Evolutionary conservation across 1,140 invertebrate species (phyloP).

Genomic region (Lutraria rhynchaena): DNA sequence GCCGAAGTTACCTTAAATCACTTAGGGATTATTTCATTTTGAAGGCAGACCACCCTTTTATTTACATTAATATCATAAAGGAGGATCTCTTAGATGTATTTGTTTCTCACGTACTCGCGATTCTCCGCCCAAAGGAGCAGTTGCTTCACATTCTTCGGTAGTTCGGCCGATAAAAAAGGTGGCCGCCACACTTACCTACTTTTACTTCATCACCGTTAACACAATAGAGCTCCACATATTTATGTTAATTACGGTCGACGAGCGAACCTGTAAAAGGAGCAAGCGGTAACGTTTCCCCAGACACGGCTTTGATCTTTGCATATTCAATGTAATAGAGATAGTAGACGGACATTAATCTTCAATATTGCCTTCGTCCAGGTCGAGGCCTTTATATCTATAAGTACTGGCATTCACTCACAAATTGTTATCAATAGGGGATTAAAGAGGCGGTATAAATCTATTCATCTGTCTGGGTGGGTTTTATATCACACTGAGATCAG

Average conservation of each 20-base stretch:
- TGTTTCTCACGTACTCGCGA: conserved; percentile 25
- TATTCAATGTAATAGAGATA: conserved; percentile 39
- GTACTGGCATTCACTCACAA: no score
- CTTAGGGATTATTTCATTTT: conserved; percentile 28
- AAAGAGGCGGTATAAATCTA: no score
- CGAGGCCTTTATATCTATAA: background rate
- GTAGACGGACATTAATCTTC: conserved; percentile 27
- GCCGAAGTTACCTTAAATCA: conserved; percentile 28
- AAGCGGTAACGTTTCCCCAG: conserved; percentile 9
- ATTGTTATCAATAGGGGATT: no score
- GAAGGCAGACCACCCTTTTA: conserved; percentile 32
- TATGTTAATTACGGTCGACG: no score
- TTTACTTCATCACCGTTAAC: no score
- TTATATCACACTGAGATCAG: no score
- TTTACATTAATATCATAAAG: conserved; percentile 27
- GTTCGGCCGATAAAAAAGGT: conserved; percentile 32
- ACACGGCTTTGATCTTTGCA: conserved; percentile 30
- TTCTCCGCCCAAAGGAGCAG: conserved; percentile 33
- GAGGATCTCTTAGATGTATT: background rate
- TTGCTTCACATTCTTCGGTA: conserved; percentile 39
- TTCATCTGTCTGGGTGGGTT: no score
- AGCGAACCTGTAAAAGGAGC: no score
- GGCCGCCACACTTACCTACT: no score
- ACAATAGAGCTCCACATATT: no score
- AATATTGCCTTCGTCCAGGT: conserved; percentile 19